Evolutionary conservation across 2,888 invertebrate species (phyloP).

Genomic region (Kuschelorhynchus macadamiae): DNA sequence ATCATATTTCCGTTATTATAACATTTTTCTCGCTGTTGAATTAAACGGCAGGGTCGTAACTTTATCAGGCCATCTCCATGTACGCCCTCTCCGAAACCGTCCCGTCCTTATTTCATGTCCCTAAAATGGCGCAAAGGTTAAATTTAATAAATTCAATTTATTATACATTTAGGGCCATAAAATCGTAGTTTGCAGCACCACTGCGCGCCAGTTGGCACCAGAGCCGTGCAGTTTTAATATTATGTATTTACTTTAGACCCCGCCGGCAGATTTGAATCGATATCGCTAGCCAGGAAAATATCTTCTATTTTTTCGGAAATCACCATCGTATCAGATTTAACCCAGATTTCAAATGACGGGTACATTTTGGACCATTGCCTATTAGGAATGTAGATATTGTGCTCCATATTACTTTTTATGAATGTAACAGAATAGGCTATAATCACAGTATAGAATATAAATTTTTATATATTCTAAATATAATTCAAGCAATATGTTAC

Average conservation of each 20-base stretch:
- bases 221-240: slow-evolving; percentile 42
- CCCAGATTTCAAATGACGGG: slow-evolving; percentile 15
- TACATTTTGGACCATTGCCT: too few species aligned
- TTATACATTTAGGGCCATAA: slow-evolving; percentile 45
- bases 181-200: slow-evolving; percentile 43
- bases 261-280: slow-evolving; percentile 34
- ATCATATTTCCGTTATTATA: too few species aligned
- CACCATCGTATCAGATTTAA: slow-evolving; percentile 26
- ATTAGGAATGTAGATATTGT: too few species aligned
- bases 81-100: neutral
- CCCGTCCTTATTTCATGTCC: slow-evolving; percentile 21
- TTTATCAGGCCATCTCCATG: neutral
- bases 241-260: slow-evolving; percentile 41
- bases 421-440: too few species aligned
- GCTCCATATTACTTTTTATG: too few species aligned
- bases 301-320: slow-evolving; percentile 19
- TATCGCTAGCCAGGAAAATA: slow-evolving; percentile 26
- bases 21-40: neutral
- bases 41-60: slow-evolving; percentile 5
- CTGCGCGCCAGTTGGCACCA: slow-evolving; percentile 45
- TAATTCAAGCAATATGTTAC: too few species aligned
- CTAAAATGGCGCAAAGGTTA: slow-evolving; percentile 34
- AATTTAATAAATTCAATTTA: slow-evolving; percentile 50
- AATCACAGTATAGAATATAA: too few species aligned
- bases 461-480: too few species aligned